phyloP scores from a whole-genome alignment of 1,140 invertebrate species.

The Stegodyphus mimosarum region DNA sequence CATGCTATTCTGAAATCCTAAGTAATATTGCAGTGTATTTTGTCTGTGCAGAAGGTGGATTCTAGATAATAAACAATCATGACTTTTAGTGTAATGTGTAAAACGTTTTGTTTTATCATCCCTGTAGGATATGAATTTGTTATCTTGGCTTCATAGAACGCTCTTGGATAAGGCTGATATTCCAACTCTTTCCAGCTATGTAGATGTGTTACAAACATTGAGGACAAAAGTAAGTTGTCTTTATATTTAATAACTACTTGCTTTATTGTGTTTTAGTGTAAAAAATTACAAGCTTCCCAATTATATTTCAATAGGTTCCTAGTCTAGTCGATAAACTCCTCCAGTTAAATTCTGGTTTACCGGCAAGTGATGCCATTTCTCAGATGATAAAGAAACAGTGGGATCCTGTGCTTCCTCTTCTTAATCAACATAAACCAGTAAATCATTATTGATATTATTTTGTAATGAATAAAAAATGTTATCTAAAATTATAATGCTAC shows the following conservation, averaged over 20 bases:
- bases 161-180: slow-evolving; percentile 77
- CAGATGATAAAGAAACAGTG: slow-evolving; percentile 80
- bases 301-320: slow-evolving; percentile 70
- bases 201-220: slow-evolving; percentile 83
- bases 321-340: slow-evolving; percentile 79
- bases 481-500: too few species aligned
- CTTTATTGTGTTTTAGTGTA: too few species aligned
- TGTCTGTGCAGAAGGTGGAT: too few species aligned
- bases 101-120: background rate
- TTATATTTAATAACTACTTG: background rate
- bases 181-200: slow-evolving; percentile 79
- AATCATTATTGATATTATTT: slow-evolving; percentile 61
- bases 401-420: slow-evolving; percentile 76
- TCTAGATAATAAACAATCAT: too few species aligned
- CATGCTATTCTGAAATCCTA: too few species aligned
- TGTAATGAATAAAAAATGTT: background rate
- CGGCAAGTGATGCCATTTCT: slow-evolving; percentile 73
- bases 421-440: slow-evolving; percentile 74
- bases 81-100: too few species aligned
- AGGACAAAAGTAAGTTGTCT: slow-evolving; percentile 73
- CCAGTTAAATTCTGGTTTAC: slow-evolving; percentile 60
- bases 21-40: too few species aligned
- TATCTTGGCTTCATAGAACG: slow-evolving; percentile 83
- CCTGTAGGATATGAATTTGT: slow-evolving; percentile 77
- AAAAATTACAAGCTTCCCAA: too few species aligned